These are phyloP conservation scores for Micoletzkya japonica DNA, from an alignment of 2,888 invertebrate genomes.

Conservation along the genomic window DNA sequence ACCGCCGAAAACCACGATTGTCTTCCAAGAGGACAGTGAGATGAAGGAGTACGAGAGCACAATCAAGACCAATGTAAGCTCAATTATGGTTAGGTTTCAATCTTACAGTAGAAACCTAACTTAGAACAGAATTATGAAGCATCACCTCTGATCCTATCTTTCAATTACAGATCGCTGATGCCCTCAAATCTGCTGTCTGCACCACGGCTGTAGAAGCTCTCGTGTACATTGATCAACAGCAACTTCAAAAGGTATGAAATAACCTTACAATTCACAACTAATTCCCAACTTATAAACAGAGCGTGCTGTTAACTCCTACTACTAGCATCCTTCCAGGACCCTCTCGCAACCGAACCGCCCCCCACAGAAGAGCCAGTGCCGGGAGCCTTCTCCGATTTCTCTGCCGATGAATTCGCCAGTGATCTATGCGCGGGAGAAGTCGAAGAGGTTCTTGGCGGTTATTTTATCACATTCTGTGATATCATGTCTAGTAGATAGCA, in stretches of 20 bases:
- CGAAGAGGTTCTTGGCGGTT: slow-evolving; percentile 16
- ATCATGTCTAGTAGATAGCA: too few species aligned
- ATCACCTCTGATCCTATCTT: too few species aligned
- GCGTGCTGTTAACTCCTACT: too few species aligned
- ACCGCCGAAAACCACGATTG: slow-evolving; percentile 34
- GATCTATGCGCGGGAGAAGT: slow-evolving; percentile 30
- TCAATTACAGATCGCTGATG: slow-evolving; percentile 30
- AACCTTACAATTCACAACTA: not conserved
- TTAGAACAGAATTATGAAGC: too few species aligned
- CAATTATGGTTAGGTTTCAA: too few species aligned
- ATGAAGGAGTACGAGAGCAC: slow-evolving; percentile 19
- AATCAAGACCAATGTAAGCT: too few species aligned
- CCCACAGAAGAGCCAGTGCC: not conserved
- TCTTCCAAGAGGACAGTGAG: slow-evolving; percentile 35
- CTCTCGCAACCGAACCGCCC: not conserved
- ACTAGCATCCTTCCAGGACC: too few species aligned
- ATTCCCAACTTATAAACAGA: too few species aligned
- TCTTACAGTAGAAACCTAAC: too few species aligned
- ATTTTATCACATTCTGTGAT: too few species aligned
- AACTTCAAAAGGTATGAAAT: slow-evolving; percentile 24
- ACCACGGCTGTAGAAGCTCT: slow-evolving; percentile 42
- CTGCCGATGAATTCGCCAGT: slow-evolving; percentile 24
- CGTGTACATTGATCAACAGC: slow-evolving; percentile 28
- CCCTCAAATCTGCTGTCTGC: slow-evolving; percentile 40
- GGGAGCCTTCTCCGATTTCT: too few species aligned